Evolutionary conservation across 92 coral and sea anemone genomes (phyloP).

Genomic region (Zoanthus gigantus): DNA sequence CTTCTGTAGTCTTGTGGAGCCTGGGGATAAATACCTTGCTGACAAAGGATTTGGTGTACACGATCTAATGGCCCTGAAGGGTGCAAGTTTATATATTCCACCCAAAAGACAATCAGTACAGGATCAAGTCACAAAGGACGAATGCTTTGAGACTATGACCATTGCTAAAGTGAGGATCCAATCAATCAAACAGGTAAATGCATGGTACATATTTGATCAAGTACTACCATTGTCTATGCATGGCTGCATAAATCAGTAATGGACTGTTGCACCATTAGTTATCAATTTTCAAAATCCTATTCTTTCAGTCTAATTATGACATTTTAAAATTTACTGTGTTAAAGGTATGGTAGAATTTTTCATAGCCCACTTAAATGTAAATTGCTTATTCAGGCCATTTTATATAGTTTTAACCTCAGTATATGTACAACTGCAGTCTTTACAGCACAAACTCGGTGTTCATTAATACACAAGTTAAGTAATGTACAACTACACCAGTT

Average conservation of each 20-base stretch:
- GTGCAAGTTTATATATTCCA: background rate
- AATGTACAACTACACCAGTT: too few relatives aligned
- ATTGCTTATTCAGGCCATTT: too few relatives aligned
- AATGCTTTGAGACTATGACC: background rate
- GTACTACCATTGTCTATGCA: constrained; percentile 53
- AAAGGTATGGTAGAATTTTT: too few relatives aligned
- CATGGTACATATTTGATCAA: constrained; percentile 20
- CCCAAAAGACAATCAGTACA: background rate
- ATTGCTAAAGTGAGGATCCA: constrained; percentile 50
- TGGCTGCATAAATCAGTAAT: constrained; percentile 58
- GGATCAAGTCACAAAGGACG: background rate
- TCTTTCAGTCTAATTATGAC: too few relatives aligned
- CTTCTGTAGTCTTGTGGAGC: too few relatives aligned
- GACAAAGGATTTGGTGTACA: background rate
- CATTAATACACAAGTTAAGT: too few relatives aligned
- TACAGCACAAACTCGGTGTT: too few relatives aligned
- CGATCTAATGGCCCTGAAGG: background rate
- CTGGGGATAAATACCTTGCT: background rate
- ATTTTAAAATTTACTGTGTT: too few relatives aligned
- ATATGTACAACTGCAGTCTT: too few relatives aligned
- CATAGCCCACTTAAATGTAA: too few relatives aligned
- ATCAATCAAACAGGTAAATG: constrained; percentile 51
- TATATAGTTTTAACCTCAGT: too few relatives aligned
- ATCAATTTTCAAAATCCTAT: constrained; percentile 51
- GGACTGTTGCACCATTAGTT: constrained; percentile 60